Base-by-base conservation (phyloP, 2,888 invertebrate genomes). In the Tridacna gigas region DNA sequence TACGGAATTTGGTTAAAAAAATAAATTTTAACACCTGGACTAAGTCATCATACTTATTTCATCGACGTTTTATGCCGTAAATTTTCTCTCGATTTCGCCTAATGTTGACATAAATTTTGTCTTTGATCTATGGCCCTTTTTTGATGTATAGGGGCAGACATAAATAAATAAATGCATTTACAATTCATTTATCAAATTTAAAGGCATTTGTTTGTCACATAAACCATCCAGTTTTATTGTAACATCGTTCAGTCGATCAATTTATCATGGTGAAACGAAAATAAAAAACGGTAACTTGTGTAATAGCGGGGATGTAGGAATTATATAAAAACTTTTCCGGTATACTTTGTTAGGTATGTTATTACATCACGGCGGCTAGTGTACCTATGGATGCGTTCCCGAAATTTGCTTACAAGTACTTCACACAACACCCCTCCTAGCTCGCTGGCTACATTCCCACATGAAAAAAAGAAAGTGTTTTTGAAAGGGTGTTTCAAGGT, bases 141-240 rank as follows among this genome's bases (percentile, higher is more conserved):
- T 71, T 71, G 71, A 71, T 71, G 71, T 51, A 71, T 71, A 25
- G 71, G 48, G 37, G 48, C 51, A 51, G 22, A 25, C 71, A 51
- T 71, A 71, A 22, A 71, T 71, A 71, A 71, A 71, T 71, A 51
- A 51, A 71, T 51, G 48, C 71, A 71, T 71, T 71, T 71, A 71
- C 25, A 71, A 71, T 71, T 71, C 71, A 71, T 71, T 71, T 48
- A 47, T 71, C 71, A 71, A 71, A 71, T 47, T 71, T 47, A 71
- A 22, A 51, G 51, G 71, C 47, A 71, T 51, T 37, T 71, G 48
- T 71, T 71, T 71, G 48, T 15, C 26, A 47, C 71, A 71, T 71
- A 71, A 71, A 71, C 12, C 71, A 71, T 22, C 18, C 22, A 22
- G 7, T 71, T 67, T 51, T 51, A 51, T 71, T 51, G 25, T 51